Percentiles rank a stretch among this genome's conserved stretches.
phyloP scores from a whole-genome alignment of 2,797 vertebrate species.

The Stomatorhinus walkeri region DNA sequence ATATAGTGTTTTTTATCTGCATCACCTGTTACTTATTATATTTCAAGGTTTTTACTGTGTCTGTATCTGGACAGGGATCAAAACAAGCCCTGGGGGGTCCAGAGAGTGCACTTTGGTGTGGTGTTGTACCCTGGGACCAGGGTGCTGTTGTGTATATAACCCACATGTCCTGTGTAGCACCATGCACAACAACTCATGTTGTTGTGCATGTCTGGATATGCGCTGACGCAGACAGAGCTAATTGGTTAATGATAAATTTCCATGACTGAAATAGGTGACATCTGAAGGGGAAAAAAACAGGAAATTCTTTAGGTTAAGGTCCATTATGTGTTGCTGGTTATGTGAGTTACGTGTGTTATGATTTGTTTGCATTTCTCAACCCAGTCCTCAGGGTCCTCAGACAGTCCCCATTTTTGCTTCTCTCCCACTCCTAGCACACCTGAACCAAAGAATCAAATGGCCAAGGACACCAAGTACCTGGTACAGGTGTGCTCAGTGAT shows the following conservation, averaged over 20 bases:
- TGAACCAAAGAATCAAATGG: neutral
- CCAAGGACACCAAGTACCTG: neutral
- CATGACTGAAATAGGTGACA: neutral
- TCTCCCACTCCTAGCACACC: neutral
- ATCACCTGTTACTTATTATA: constrained; percentile 9
- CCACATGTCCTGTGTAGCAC: neutral
- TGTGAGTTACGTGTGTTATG: neutral
- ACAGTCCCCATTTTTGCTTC: neutral
- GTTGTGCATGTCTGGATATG: neutral
- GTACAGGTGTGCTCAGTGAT: neutral
- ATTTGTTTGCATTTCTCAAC: neutral
- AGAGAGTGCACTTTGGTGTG: neutral
- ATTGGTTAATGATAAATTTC: neutral
- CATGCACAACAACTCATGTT: neutral
- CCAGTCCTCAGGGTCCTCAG: neutral
- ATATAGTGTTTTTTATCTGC: neutral
- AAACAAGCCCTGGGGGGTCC: neutral
- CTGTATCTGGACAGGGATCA: neutral
- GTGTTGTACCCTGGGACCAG: neutral
- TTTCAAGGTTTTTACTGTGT: neutral
- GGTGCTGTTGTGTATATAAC: constrained; percentile 13
- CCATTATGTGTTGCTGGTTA: neutral
- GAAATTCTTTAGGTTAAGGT: neutral
- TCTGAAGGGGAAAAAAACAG: neutral
- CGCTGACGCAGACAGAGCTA: neutral